Conservation (phyloP, 2,113 vertebrate species). For the Hystrix brachyura region DNA sequence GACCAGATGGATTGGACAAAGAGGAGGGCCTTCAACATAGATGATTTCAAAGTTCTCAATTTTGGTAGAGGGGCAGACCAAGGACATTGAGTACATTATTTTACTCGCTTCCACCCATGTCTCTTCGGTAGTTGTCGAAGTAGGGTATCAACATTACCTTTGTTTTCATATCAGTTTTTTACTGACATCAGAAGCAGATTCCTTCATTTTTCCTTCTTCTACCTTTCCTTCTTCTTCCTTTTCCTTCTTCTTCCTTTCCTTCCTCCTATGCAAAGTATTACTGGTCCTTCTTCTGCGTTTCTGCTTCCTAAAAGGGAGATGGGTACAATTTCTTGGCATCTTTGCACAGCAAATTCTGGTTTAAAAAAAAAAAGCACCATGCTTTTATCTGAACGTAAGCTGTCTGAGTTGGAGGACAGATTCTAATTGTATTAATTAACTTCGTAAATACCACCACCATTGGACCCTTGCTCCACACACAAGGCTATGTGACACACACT, state of each 20-base stretch:
- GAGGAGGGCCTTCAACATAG: background rate
- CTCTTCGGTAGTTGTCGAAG: background rate
- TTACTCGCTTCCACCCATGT: background rate
- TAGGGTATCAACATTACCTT: background rate
- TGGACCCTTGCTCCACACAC: background rate
- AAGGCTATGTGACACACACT: background rate
- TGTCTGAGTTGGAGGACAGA: background rate
- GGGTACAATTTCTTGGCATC: background rate
- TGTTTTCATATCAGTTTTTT: background rate
- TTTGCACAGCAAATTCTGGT: conserved; percentile 26
- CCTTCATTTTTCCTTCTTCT: background rate
- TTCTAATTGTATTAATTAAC: background rate
- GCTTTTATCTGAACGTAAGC: background rate
- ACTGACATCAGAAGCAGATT: background rate
- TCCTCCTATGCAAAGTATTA: background rate
- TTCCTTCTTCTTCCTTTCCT: background rate
- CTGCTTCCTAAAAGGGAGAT: background rate
- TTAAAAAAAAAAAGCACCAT: background rate
- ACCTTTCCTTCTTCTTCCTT: background rate
- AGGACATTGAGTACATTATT: background rate
- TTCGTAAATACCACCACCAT: background rate
- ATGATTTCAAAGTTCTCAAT: background rate
- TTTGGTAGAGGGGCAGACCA: background rate
- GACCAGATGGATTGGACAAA: background rate
- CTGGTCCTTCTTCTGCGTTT: background rate